Evolutionary conservation across 2,888 invertebrate genomes (phyloP), one percentile per base, ranked within the genome.

Genomic region (Athrips mouffetella): DNA sequence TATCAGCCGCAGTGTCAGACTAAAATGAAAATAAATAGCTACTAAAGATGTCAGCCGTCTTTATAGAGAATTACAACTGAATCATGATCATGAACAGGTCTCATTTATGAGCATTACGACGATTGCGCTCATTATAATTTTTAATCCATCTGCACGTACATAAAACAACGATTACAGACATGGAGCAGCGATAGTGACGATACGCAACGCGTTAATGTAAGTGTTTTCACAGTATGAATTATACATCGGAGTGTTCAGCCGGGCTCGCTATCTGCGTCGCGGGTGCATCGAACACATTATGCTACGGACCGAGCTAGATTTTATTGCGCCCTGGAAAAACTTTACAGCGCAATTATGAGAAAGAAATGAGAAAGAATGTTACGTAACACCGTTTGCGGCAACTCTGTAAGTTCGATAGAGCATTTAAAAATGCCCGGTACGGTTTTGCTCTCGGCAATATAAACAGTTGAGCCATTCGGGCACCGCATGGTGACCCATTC

Each of bases 151-250:
- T 61, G 55, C 63, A 54, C 61, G 60, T 60, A 65, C 68, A 67
- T 70, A 70, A 70, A 75, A 61, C 58, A 66, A 63, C 62, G 56
- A 70, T 67, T 70, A 71, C 66, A 73, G 71, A 70, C 63, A 69
- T 67, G 67, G 65, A 62, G 63, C 60, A 62, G 63, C 61, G 64
- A 60, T 61, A 59, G 56, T 57, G 57, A 58, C 60, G 65, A 73
- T 71, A 73, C 65, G 68, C 63, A 70, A 63, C 63, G 71, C 71
- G 71, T 73, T 76, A 76, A 76, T 71, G 72, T 76, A 73, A 73
- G 76, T 76, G 70, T 73, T 76, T 75, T 65, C 73, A 63, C 59
- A 63, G 59, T 67, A 77, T 78, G 74, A 78, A 80, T 78, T 76
- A 78, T 64, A 76, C 67, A 63, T 63, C 60, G 69, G 65, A 25